Evolutionary conservation across 1,140 invertebrate genomes (phyloP).

Genomic region (Heterodera carotae): DNA sequence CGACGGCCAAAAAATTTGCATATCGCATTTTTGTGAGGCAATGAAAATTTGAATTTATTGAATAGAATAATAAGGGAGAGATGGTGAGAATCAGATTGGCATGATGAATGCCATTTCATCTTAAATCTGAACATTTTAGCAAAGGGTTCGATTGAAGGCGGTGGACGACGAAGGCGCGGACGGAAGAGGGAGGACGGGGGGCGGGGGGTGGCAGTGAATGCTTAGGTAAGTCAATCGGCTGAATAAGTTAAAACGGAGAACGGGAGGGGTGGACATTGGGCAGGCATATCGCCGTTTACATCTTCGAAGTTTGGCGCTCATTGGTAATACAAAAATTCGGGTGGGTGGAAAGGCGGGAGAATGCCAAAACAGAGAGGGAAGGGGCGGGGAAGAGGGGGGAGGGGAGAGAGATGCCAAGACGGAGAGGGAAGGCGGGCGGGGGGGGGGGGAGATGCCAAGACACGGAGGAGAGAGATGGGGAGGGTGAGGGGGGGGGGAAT

Average conservation of each 20-base stretch:
- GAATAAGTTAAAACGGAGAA: background rate
- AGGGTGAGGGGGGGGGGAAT: background rate
- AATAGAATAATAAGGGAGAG: background rate
- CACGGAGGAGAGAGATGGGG: background rate
- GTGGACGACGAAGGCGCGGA: background rate
- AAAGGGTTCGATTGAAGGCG: background rate
- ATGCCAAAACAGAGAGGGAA: slow-evolving; percentile 12
- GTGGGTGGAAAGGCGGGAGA: background rate
- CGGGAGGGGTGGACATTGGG: background rate
- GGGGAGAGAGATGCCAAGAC: no score
- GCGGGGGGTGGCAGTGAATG: no score
- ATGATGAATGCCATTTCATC: background rate
- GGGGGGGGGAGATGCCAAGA: no score
- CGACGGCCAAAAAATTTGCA: background rate
- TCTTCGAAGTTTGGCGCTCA: background rate
- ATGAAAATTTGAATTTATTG: slow-evolving; percentile 2
- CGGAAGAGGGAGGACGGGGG: no score
- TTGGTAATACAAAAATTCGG: background rate
- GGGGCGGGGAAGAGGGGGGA: background rate
- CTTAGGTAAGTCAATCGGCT: background rate
- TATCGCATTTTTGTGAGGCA: background rate
- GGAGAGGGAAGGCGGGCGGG: background rate
- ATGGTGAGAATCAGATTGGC: background rate
- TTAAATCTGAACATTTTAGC: background rate
- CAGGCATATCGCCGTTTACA: background rate